Conservation (phyloP, 2,888 invertebrate genomes). For the Drosophila subquinaria region DNA sequence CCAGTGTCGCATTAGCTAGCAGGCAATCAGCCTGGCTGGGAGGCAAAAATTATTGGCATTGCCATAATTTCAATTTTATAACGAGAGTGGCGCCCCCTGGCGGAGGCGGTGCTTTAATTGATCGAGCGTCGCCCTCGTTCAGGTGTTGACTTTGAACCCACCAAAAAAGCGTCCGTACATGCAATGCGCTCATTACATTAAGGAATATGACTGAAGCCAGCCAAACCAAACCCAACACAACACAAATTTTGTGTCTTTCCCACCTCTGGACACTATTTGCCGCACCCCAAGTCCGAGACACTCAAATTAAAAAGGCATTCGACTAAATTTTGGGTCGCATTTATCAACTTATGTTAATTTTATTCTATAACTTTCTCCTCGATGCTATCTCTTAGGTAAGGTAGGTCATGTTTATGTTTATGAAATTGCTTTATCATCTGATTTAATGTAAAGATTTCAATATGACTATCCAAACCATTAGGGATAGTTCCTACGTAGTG, state of each 20-base stretch:
- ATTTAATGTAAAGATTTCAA: conserved; percentile 51
- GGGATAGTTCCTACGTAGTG: not conserved
- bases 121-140: conserved; percentile 1
- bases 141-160: conserved; percentile 74
- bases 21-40: conserved; percentile 27
- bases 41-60: conserved; percentile 72
- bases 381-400: not conserved
- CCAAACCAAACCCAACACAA: not conserved
- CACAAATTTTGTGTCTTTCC: not conserved
- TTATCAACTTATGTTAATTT: conserved; percentile 74
- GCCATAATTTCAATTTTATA: conserved; percentile 73
- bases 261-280: conserved; percentile 5
- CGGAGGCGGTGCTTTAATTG: no score
- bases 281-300: no score
- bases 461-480: not conserved
- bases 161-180: conserved; percentile 62
- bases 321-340: conserved; percentile 71
- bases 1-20: conserved; percentile 78
- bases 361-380: conserved; percentile 14
- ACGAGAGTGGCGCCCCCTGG: no score
- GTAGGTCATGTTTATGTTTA: conserved; percentile 25
- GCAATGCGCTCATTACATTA: conserved; percentile 79
- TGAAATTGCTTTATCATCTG: conserved; percentile 55
- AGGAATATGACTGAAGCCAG: conserved; percentile 33
- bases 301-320: no score